These are phyloP conservation scores for Girardia tigrina DNA, from an alignment of 2,888 invertebrate species.

Conservation along the genomic window DNA sequence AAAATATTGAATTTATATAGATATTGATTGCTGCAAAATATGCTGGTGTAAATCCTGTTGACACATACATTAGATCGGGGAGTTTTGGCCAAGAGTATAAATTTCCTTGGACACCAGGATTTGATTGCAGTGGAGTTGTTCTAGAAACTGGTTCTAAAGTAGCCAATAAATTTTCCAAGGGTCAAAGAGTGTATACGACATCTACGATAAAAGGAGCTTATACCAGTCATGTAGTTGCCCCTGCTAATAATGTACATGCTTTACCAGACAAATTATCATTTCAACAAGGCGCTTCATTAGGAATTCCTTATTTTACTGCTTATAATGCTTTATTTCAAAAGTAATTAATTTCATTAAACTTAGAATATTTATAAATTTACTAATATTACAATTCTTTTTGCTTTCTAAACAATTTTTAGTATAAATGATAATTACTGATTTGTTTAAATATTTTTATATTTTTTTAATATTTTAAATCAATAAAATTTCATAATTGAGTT, in stretches of 20 bases:
- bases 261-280: conserved; percentile 50
- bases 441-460: no score
- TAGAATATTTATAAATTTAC: no score
- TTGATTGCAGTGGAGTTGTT: conserved; percentile 54
- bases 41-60: conserved; percentile 56
- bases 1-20: no score
- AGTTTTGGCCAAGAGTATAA: conserved; percentile 48
- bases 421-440: no score
- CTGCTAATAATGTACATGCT: conserved; percentile 44
- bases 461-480: no score
- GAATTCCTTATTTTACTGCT: conserved; percentile 55
- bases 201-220: conserved; percentile 49
- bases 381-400: no score
- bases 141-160: conserved; percentile 50
- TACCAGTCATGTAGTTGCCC: conserved; percentile 51
- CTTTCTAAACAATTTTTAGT: no score
- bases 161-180: conserved; percentile 38
- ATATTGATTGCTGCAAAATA: conserved; percentile 52
- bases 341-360: no score
- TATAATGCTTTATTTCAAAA: conserved; percentile 53
- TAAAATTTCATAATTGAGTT: no score
- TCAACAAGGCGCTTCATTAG: conserved; percentile 54
- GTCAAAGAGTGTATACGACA: conserved; percentile 50
- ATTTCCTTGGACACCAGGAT: conserved; percentile 54
- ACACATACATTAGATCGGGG: conserved; percentile 55